Evolutionary conservation across 2,113 vertebrate genomes (phyloP).

Genomic region (Leuciscus idus): DNA sequence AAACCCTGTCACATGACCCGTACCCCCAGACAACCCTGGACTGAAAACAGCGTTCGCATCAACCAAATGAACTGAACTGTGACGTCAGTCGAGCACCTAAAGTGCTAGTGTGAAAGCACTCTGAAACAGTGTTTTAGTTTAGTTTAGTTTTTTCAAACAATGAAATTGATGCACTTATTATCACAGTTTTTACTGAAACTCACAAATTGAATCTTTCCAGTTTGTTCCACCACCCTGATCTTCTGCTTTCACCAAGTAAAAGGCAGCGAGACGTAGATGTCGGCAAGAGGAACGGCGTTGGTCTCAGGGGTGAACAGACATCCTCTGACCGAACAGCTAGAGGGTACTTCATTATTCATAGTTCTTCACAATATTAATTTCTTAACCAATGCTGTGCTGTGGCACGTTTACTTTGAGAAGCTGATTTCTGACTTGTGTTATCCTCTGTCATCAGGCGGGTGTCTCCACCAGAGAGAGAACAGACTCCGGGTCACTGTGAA

Average conservation of each 20-base stretch:
- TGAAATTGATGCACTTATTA: too few relatives aligned
- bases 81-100: too few relatives aligned
- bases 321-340: slow-evolving; percentile 34
- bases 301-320: slow-evolving; percentile 78
- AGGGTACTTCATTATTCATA: neutral
- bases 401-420: neutral
- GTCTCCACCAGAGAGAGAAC: slow-evolving; percentile 68
- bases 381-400: neutral
- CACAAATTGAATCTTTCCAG: slow-evolving; percentile 55
- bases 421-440: neutral
- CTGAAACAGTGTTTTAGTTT: too few relatives aligned
- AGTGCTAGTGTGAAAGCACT: too few relatives aligned
- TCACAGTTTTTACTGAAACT: neutral
- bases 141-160: too few relatives aligned
- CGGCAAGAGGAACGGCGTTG: slow-evolving; percentile 77
- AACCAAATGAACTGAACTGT: too few relatives aligned
- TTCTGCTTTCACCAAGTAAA: slow-evolving; percentile 71
- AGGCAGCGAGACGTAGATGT: slow-evolving; percentile 74
- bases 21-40: too few relatives aligned
- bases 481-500: slow-evolving; percentile 32
- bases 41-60: too few relatives aligned
- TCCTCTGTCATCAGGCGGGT: slow-evolving; percentile 55
- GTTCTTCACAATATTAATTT: neutral
- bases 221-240: slow-evolving; percentile 71
- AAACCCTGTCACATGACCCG: too few relatives aligned